Percentiles rank a stretch among this genome's conserved stretches.
Conservation (phyloP, 2,797 vertebrate genomes). For the Molothrus aeneus region DNA sequence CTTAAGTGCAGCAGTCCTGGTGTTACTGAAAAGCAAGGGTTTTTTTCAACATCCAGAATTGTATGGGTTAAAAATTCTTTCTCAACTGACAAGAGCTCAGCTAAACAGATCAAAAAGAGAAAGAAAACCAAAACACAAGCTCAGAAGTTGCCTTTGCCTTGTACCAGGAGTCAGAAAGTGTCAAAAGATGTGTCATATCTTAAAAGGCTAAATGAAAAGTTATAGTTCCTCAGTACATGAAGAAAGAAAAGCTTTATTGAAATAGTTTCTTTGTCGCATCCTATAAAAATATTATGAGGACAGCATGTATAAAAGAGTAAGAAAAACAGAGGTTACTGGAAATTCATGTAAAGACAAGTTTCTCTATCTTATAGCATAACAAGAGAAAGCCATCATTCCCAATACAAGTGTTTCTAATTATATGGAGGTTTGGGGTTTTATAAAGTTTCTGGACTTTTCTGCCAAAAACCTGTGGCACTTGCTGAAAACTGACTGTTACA, state of each 20-base stretch:
- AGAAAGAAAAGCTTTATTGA: constrained; percentile 52
- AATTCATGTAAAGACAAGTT: constrained; percentile 42
- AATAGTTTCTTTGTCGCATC: constrained; percentile 43
- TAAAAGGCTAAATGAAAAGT: constrained; percentile 67
- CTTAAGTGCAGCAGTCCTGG: neutral
- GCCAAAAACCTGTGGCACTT: neutral
- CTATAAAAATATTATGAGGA: constrained; percentile 68
- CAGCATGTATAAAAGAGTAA: constrained; percentile 33
- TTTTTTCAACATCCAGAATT: constrained; percentile 37
- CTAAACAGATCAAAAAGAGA: constrained; percentile 59
- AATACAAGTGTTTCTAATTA: constrained; percentile 3
- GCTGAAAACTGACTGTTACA: neutral
- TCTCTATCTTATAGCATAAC: constrained; percentile 3
- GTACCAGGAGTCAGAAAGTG: constrained; percentile 50
- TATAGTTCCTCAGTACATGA: constrained; percentile 52
- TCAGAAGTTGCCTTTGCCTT: constrained; percentile 52
- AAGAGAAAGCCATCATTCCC: neutral
- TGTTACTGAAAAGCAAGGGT: neutral
- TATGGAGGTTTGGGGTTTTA: neutral
- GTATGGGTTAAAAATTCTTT: constrained; percentile 54
- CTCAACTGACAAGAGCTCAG: constrained; percentile 34
- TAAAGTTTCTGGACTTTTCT: constrained; percentile 13
- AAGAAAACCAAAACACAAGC: constrained; percentile 56
- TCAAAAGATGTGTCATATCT: constrained; percentile 56
- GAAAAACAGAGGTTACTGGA: constrained; percentile 51